Evolutionary conservation across 2,113 vertebrate species (phyloP), one percentile per base, ranked within the genome.

Genomic region (Aphelocoma coerulescens): DNA sequence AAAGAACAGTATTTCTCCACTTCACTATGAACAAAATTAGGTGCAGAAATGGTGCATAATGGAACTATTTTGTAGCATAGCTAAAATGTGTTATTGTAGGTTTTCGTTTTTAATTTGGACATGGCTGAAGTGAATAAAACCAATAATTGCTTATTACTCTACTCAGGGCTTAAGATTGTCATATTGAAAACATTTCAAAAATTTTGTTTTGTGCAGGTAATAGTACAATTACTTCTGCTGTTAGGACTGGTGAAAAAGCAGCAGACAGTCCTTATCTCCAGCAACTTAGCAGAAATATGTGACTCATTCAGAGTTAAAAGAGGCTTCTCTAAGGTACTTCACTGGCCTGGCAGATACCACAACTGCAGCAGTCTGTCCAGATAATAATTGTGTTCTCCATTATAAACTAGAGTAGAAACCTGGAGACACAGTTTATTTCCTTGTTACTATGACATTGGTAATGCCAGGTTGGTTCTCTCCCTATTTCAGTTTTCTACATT

Each of bases 81-180:
- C 4, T 63, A 72, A 83, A 83, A 28, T 4, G 7, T 24, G 5
- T n/a, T 41, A 3, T 6, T 52, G 5, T 16, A 4, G 2, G 0
- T 10, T 7, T 54, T 79, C 71, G 37, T 27, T 82, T 33, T 32
- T n/a, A 72, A 28, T 24, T 46, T 83, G 26, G n/a, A 55, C 9
- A 26, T 13, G 6, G 6, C 4, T 58, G n/a, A 68, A 80, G 33
- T 28, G 67, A 73, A 49, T 62, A 48, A 75, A 85, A 75, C 7
- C 2, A 51, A 26, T 41, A 51, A 44, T 23, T 37, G 2, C 16
- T 76, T 55, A 35, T 43, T 19, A 26, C 3, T 33, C 5, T 48
- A 41, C 8, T 74, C 46, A 35, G 35, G 28, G 54, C 80, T 77
- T 67, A 73, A 32, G 48, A 72, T 1, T 71, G 17, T 41, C 24